Base-by-base conservation (phyloP, 2,888 invertebrate genomes). In the Barypeithes pellucidus region DNA sequence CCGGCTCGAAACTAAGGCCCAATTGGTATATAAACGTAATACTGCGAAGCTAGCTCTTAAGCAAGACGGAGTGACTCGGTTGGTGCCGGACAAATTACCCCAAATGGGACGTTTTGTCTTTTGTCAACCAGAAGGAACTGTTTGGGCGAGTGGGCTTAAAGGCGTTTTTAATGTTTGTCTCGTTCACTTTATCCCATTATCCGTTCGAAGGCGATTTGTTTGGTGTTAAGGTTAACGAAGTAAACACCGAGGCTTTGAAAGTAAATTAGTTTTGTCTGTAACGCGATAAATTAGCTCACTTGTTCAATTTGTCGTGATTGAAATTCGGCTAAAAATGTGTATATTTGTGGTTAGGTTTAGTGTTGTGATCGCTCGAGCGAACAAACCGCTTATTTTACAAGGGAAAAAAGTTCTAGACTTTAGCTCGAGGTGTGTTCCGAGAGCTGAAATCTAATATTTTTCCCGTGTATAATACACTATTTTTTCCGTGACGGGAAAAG, bases 1-100 rank as follows among this genome's bases (percentile, higher is more conserved):
- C 57, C 24, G 29, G 60, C 43, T 33, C 33, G 54, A 16, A 29
- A 43, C 29, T 33, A 62, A 62, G 54, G 45, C 71, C 65, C 57
- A 63, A 47, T 65, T 54, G 65, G 59, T 66, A 65, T 50, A 71
- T 54, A 71, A 71, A 43, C 71, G 59, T 71, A 71, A 65, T 71
- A 50, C 65, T 14, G 14, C 16, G 22, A 43, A 59, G 59, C 60
- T 65, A 66, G 59, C 70, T 50, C 57, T 71, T 71, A 71, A 71
- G 71, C 45, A 71, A 71, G 63, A 71, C 50, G 71, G 52, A 71
- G 65, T 71, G 65, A 54, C 50, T 62, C 68, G 70, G 62, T 70
- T 57, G 36, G 24, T 57, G 63, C 63, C 63, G 61, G 70, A 70
- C 70, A 63, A 70, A 70, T 70, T 63, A 43, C 29, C 20, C 47